phyloP scores from a whole-genome alignment of 1,140 invertebrate species.

The Hyposmocoma kahamanoa region DNA sequence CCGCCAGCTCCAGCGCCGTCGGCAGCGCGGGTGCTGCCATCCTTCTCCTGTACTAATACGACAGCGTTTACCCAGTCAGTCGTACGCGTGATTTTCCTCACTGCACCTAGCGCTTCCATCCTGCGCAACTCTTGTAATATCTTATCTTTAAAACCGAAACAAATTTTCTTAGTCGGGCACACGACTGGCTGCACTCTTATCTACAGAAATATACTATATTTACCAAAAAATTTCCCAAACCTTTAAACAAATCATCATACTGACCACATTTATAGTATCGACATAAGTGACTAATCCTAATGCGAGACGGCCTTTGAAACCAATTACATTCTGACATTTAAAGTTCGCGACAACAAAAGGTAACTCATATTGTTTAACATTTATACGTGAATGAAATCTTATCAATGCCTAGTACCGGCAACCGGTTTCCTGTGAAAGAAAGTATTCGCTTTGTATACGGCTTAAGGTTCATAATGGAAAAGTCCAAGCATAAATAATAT shows the following conservation, averaged over 20 bases:
- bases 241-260: constrained; percentile 13
- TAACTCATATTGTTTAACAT: too few relatives aligned
- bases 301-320: too few relatives aligned
- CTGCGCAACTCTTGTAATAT: constrained; percentile 1
- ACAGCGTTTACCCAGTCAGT: constrained; percentile 4
- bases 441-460: too few relatives aligned
- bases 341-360: too few relatives aligned
- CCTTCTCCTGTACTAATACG: background rate
- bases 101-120: constrained; percentile 1
- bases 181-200: constrained; percentile 3
- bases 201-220: constrained; percentile 10
- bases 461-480: too few relatives aligned
- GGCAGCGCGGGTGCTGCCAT: constrained; percentile 5
- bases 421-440: too few relatives aligned
- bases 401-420: too few relatives aligned
- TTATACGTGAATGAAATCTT: too few relatives aligned
- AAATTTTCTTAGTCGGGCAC: constrained; percentile 12
- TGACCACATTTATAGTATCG: too few relatives aligned
- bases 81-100: background rate
- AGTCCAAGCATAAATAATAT: too few relatives aligned
- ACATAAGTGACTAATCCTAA: too few relatives aligned
- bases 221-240: constrained; percentile 12
- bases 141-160: constrained; percentile 9
- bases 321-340: too few relatives aligned
- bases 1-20: background rate